Conservation (phyloP, 2,888 invertebrate species). For the Tineola bisselliella region DNA sequence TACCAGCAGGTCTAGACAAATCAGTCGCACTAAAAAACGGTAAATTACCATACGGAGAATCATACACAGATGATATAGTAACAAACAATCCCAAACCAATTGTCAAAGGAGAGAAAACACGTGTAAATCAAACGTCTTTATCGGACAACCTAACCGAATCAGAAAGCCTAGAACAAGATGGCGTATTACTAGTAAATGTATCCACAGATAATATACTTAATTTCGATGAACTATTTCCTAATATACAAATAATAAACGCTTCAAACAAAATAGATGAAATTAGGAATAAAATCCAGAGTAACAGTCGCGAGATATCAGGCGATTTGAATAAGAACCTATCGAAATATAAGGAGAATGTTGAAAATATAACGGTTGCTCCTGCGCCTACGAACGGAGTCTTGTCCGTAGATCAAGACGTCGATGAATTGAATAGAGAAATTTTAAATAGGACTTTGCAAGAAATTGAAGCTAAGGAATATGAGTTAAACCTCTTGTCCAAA, state of each 20-base stretch:
- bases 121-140: constrained; percentile 36
- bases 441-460: constrained; percentile 36
- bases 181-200: constrained; percentile 56
- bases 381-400: constrained; percentile 58
- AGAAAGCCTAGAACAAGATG: constrained; percentile 61
- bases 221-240: constrained; percentile 52
- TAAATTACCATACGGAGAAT: constrained; percentile 46
- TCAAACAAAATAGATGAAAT: constrained; percentile 57
- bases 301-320: constrained; percentile 63
- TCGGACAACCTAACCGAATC: constrained; percentile 55
- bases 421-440: constrained; percentile 26
- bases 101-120: constrained; percentile 20
- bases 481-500: constrained; percentile 35
- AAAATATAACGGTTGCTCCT: constrained; percentile 55
- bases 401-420: constrained; percentile 42
- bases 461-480: constrained; percentile 28
- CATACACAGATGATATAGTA: constrained; percentile 21
- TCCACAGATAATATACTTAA: constrained; percentile 57
- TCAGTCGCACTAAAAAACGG: constrained; percentile 53
- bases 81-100: constrained; percentile 29
- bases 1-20: constrained; percentile 53
- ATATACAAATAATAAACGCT: constrained; percentile 45
- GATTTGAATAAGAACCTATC: constrained; percentile 49
- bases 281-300: constrained; percentile 64
- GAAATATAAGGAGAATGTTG: constrained; percentile 51